phyloP scores from a whole-genome alignment of 2,113 vertebrate species.

The Clinocottus analis region DNA sequence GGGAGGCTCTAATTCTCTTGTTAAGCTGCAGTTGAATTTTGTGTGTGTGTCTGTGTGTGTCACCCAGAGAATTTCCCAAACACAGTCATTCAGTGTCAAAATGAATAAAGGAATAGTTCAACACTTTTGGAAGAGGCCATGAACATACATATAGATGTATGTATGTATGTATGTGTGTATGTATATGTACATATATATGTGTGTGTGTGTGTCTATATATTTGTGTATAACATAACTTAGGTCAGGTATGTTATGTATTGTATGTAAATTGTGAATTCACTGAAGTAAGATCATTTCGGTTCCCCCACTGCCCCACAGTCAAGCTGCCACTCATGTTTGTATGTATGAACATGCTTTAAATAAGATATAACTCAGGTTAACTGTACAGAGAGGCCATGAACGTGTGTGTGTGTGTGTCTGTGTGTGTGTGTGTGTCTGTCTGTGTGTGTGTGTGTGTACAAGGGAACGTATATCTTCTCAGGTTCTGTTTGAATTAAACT shows the following conservation, averaged over 20 bases:
- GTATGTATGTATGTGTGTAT: background rate
- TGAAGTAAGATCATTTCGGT: no score
- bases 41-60: slow-evolving; percentile 3
- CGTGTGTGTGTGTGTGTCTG: background rate
- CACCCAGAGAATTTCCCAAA: slow-evolving; percentile 7
- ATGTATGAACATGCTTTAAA: no score
- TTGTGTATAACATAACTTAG: no score
- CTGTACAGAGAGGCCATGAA: no score
- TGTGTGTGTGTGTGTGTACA: slow-evolving; percentile 1
- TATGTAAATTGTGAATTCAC: no score
- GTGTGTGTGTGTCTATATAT: no score
- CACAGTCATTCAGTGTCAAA: background rate
- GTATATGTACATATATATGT: background rate
- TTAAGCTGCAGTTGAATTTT: slow-evolving; percentile 29
- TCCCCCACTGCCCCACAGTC: no score
- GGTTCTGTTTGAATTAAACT: background rate
- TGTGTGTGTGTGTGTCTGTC: slow-evolving; percentile 1
- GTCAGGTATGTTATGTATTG: no score
- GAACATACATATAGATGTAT: no score
- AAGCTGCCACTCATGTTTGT: no score
- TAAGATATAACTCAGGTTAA: no score
- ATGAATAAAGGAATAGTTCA: background rate
- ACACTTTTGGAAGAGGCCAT: slow-evolving; percentile 12
- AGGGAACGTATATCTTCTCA: background rate
- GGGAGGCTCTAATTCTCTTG: slow-evolving; percentile 41